These are phyloP conservation scores for Drosophila nr. fundita DNA, from an alignment of 2,888 invertebrate genomes.

Conservation along the genomic window DNA sequence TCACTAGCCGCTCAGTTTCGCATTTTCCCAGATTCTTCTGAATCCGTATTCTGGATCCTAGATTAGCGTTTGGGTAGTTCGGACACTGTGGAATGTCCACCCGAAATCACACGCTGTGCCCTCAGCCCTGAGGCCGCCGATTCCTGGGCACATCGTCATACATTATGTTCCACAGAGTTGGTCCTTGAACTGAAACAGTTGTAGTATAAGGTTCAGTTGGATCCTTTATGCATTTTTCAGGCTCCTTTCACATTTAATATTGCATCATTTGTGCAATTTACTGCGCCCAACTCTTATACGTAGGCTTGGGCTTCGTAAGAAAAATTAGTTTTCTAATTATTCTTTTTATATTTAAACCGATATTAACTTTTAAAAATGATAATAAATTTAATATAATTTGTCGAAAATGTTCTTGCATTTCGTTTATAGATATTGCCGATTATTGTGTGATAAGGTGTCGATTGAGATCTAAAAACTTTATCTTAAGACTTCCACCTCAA, in stretches of 20 bases:
- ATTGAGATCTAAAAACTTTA: background rate
- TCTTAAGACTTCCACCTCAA: background rate
- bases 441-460: background rate
- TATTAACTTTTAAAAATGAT: background rate
- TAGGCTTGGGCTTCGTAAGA: background rate
- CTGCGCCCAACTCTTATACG: background rate
- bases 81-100: too few relatives aligned
- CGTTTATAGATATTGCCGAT: background rate
- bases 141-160: too few relatives aligned
- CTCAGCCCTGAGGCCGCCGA: background rate
- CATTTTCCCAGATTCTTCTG: background rate
- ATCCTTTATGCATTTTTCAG: background rate
- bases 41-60: too few relatives aligned
- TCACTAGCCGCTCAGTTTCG: background rate
- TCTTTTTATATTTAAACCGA: background rate
- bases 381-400: background rate
- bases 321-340: background rate
- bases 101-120: background rate
- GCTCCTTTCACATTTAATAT: background rate
- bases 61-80: fast-evolving
- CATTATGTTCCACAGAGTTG: too few relatives aligned
- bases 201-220: background rate
- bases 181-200: background rate
- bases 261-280: background rate
- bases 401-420: background rate